Evolutionary conservation across 2,888 invertebrate genomes (phyloP), one percentile per base, ranked within the genome.

Genomic region (Notodonta ziczac): DNA sequence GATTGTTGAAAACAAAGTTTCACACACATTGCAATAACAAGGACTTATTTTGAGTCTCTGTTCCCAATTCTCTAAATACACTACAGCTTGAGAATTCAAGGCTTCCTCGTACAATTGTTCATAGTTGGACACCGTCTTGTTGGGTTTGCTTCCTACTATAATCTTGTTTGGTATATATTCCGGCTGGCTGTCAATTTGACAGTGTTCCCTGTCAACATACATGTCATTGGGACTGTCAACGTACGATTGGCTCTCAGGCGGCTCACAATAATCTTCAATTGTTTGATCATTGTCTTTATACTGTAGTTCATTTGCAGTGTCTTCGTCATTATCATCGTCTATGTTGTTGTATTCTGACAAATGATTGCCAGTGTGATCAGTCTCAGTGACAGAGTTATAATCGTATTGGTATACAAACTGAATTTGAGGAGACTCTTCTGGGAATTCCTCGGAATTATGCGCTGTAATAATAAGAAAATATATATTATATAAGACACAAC

Each of bases 21-120:
- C n/a, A 35, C 88, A 88, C 0, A 72, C 66, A 0, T 62, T 60
- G 13, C 88, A 88, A 39, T 70, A 88, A 7, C 82, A 83, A 0
- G 69, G 58, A 39, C 78, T 86, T 0, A 32, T 54, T 0, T 69
- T 54, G 0, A 88, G 61, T 2, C 62, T 65, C 0, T 57, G 54
- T 0, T 75, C 73, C 84, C 86, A 88, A 40, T 88, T 77, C 62
- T 86, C 83, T 58, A 88, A 51, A 0, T 63, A 10, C 0, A 87
- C 73, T 10, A 66, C 12, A 0, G 74, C 51, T 0, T 62, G 54
- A 0, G 77, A 63, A 32, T 70, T 51, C 6, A 72, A 44, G 0
- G 74, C 74, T 58, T 75, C 75, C 50, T 68, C 50, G 9, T 73
- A 68, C 1, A 75, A n/a, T 0, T 32, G 4, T 0, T 70, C 62